Percentiles rank a stretch among this genome's conserved stretches.
These are phyloP conservation scores for Ectropis grisescens DNA, from an alignment of 1,140 invertebrate species.

Conservation along the genomic window DNA sequence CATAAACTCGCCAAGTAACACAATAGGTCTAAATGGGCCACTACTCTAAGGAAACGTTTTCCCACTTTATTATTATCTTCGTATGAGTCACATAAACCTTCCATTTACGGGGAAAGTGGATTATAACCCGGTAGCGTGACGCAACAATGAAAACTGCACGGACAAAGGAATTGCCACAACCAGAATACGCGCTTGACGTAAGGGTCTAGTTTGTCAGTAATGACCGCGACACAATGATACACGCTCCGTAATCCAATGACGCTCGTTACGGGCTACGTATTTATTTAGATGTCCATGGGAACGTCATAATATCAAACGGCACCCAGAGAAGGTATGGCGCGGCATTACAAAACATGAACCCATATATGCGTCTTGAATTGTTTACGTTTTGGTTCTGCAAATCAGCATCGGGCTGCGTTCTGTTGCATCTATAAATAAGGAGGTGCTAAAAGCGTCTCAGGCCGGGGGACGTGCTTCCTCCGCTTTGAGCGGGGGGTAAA, in stretches of 20 bases:
- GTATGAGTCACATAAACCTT: conserved; percentile 15
- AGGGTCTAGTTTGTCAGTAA: conserved; percentile 23
- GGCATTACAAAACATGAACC: no score
- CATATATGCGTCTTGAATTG: no score
- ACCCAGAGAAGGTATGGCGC: no score
- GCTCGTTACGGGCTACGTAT: conserved; percentile 4
- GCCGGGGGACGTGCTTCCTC: conserved; percentile 57
- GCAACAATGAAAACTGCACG: conserved; percentile 58
- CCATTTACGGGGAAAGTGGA: conserved; percentile 51
- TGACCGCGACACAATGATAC: conserved; percentile 14
- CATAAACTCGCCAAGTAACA: no score
- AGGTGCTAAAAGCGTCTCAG: conserved; percentile 63
- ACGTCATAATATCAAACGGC: no score
- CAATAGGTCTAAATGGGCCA: no score
- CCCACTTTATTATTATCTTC: conserved; percentile 13
- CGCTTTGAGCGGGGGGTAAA: conserved; percentile 59
- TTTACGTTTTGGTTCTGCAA: conserved; percentile 57
- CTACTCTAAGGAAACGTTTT: conserved; percentile 17
- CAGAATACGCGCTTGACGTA: conserved; percentile 18
- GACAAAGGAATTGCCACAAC: conserved; percentile 56
- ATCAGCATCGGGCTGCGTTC: conserved; percentile 40
- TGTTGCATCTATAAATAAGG: conserved; percentile 64
- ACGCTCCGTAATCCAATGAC: conserved; percentile 7
- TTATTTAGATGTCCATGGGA: no score
- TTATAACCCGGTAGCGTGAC: conserved; percentile 40